A percentile compares a stretch with the other conserved stretches of the same genome.
Conservation (phyloP, 2,113 vertebrate genomes). For the Theropithecus gelada region DNA sequence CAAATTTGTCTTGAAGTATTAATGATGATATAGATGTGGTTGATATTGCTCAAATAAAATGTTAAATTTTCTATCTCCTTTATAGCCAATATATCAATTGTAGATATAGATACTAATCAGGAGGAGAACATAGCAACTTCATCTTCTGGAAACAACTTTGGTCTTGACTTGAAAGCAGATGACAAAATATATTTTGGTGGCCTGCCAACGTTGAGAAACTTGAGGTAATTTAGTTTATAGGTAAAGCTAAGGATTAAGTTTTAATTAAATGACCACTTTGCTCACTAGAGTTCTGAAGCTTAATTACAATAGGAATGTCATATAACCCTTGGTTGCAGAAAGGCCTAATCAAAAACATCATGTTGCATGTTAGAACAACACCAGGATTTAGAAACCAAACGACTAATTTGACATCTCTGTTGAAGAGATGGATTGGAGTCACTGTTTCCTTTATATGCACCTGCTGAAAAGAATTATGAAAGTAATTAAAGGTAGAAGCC, state of each 20-base stretch:
- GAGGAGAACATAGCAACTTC: conserved; percentile 88
- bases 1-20: not conserved
- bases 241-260: conserved; percentile 52
- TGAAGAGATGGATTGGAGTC: conserved; percentile 9
- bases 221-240: conserved; percentile 88
- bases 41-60: not conserved
- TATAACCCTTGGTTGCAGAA: conserved; percentile 56
- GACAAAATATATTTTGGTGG: conserved; percentile 98
- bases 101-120: conserved; percentile 90
- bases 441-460: conserved; percentile 29
- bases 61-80: conserved; percentile 66
- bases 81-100: conserved; percentile 91
- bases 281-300: conserved; percentile 38
- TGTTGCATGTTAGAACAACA: conserved; percentile 42
- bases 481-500: conserved; percentile 58
- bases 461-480: conserved; percentile 60
- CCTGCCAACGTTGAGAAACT: conserved; percentile 92
- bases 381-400: conserved; percentile 44
- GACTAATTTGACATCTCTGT: conserved; percentile 54
- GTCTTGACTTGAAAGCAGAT: conserved; percentile 93
- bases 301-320: conserved; percentile 46
- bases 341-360: conserved; percentile 31
- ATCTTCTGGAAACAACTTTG: conserved; percentile 92
- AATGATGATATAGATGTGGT: not conserved
- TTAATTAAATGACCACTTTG: conserved; percentile 63